A percentile compares a stretch with the other conserved stretches of the same genome.
Evolutionary conservation across 2,888 invertebrate species (phyloP).

Genomic region (Anthophora plumipes): DNA sequence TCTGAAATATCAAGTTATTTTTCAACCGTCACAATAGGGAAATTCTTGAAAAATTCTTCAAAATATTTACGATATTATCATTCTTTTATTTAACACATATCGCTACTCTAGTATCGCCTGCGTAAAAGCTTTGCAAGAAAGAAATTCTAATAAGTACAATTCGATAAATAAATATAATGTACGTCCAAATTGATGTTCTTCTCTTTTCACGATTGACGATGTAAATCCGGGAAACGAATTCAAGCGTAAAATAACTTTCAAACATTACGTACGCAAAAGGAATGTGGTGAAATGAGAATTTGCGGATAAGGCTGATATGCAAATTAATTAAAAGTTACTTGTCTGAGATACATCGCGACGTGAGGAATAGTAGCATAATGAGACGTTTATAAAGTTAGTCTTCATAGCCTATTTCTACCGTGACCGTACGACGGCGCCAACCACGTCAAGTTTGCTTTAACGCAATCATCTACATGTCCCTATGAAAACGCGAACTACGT

Average conservation of each 20-base stretch:
- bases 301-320: not conserved
- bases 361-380: slow-evolving; percentile 25
- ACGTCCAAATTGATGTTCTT: no score
- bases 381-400: slow-evolving; percentile 39
- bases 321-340: slow-evolving; percentile 15
- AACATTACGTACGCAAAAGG: not conserved
- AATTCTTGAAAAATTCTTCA: no score
- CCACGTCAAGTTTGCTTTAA: slow-evolving; percentile 29
- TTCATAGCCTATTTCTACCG: slow-evolving; percentile 38
- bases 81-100: no score
- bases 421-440: slow-evolving; percentile 6
- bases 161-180: not conserved
- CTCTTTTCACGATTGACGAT: not conserved
- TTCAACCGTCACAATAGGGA: no score
- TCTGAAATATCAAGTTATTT: no score
- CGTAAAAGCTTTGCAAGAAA: no score
- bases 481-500: slow-evolving; percentile 13
- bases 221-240: not conserved
- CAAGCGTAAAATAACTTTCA: not conserved
- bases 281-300: not conserved
- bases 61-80: no score
- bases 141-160: not conserved
- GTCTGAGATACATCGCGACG: not conserved
- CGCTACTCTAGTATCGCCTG: no score
- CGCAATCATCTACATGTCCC: not conserved